Evolutionary conservation across 2,888 invertebrate species (phyloP).

Genomic region (Agelastica alni): DNA sequence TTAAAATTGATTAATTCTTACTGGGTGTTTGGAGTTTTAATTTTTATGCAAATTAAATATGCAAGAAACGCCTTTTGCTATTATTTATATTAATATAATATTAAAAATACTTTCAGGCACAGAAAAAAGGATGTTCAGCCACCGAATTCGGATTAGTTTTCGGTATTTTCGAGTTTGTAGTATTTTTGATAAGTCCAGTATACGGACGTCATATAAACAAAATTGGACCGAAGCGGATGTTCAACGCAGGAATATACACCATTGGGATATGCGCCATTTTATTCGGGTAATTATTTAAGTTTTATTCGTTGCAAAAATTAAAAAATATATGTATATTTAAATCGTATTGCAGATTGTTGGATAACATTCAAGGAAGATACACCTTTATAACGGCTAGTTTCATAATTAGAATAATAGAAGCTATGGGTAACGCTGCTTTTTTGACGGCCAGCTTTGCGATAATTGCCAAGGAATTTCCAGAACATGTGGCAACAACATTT

Average conservation of each 20-base stretch:
- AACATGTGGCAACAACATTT: slow-evolving; percentile 83
- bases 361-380: slow-evolving; percentile 70
- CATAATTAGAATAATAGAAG: slow-evolving; percentile 78
- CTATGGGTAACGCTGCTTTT: slow-evolving; percentile 85
- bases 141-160: slow-evolving; percentile 87
- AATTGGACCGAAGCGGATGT: slow-evolving; percentile 79
- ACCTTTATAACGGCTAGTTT: slow-evolving; percentile 80
- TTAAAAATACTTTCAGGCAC: slow-evolving; percentile 65
- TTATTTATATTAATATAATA: too few species aligned
- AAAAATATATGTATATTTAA: not conserved
- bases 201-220: slow-evolving; percentile 79
- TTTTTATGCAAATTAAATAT: too few species aligned
- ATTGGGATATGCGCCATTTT: slow-evolving; percentile 82
- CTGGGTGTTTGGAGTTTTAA: too few species aligned
- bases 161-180: slow-evolving; percentile 82
- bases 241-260: slow-evolving; percentile 81
- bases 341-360: slow-evolving; percentile 65
- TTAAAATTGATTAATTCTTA: too few species aligned
- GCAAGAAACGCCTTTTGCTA: too few species aligned
- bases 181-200: slow-evolving; percentile 80
- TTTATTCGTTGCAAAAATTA: not conserved
- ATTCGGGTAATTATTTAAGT: slow-evolving; percentile 66
- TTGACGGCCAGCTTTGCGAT: slow-evolving; percentile 86
- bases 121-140: slow-evolving; percentile 77
- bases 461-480: slow-evolving; percentile 85